Percentiles rank a stretch among this genome's conserved stretches.
Conservation (phyloP, 2,797 vertebrate species). For the Sitta carolinensis region DNA sequence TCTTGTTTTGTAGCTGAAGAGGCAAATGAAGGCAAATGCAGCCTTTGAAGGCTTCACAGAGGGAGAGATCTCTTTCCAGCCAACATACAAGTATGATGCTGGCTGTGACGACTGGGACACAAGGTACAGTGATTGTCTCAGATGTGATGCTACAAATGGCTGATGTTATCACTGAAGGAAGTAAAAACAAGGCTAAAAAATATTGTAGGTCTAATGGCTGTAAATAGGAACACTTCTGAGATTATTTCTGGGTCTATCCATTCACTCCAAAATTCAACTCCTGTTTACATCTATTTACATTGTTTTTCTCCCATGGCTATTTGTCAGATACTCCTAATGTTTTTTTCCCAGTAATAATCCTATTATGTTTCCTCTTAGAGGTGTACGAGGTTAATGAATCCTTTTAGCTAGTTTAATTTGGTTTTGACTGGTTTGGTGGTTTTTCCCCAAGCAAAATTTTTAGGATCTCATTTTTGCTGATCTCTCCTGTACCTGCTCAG, state of each 20-base stretch:
- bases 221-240: neutral
- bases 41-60: constrained; percentile 92
- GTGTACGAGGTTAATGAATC: neutral
- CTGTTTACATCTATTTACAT: neutral
- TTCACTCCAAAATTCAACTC: neutral
- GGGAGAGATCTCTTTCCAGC: constrained; percentile 92
- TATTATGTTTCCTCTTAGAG: neutral
- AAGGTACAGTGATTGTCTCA: constrained; percentile 78
- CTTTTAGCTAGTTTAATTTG: neutral
- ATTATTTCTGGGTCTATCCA: neutral
- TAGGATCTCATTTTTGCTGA: neutral
- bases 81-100: constrained; percentile 96
- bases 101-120: constrained; percentile 95
- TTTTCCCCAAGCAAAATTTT: neutral
- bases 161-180: neutral
- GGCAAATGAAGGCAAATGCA: constrained; percentile 86
- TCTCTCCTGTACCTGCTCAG: neutral
- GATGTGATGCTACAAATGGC: neutral
- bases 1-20: constrained; percentile 81
- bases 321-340: neutral
- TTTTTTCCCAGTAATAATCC: neutral
- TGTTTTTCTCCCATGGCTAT: neutral
- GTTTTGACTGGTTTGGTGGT: neutral
- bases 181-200: neutral
- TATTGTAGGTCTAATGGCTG: neutral